Percentiles rank a stretch among this genome's conserved stretches.
These are phyloP conservation scores for Chaenogobius annularis DNA, from an alignment of 2,113 vertebrate genomes.

Conservation along the genomic window DNA sequence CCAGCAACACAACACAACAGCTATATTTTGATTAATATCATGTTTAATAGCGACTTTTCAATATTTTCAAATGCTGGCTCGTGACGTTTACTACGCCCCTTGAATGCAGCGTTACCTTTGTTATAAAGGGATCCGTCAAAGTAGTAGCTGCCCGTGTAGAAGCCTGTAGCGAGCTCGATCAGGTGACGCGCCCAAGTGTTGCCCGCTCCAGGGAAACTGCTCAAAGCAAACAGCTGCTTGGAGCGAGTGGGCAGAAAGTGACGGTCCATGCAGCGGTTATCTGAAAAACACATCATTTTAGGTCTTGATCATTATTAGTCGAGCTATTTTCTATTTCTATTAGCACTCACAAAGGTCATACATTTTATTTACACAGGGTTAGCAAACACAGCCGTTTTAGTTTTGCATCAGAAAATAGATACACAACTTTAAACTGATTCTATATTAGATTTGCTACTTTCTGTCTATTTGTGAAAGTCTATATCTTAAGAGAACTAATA, in stretches of 20 bases:
- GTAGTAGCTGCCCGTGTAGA: slow-evolving; percentile 97
- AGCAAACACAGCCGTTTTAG: no score
- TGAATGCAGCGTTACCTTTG: slow-evolving; percentile 81
- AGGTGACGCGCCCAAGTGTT: slow-evolving; percentile 98
- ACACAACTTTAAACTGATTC: neutral
- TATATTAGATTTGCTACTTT: neutral
- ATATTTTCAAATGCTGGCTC: neutral
- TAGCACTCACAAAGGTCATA: neutral
- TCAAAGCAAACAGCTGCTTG: slow-evolving; percentile 88
- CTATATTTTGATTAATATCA: neutral
- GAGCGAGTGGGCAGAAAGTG: slow-evolving; percentile 86
- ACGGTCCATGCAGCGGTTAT: slow-evolving; percentile 96
- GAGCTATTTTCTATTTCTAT: neutral
- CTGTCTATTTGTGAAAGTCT: neutral
- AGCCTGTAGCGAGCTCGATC: slow-evolving; percentile 93
- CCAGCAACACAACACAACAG: no score
- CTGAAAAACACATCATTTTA: slow-evolving; percentile 65
- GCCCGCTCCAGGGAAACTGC: slow-evolving; percentile 95
- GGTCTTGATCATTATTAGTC: neutral
- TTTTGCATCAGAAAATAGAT: neutral
- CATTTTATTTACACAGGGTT: no score
- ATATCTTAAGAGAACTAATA: no score
- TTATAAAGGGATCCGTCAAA: slow-evolving; percentile 98
- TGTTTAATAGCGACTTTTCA: neutral
- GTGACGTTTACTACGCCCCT: neutral